These are phyloP conservation scores for Thereva nobilitata DNA, from an alignment of 2,888 invertebrate genomes.

Conservation along the genomic window DNA sequence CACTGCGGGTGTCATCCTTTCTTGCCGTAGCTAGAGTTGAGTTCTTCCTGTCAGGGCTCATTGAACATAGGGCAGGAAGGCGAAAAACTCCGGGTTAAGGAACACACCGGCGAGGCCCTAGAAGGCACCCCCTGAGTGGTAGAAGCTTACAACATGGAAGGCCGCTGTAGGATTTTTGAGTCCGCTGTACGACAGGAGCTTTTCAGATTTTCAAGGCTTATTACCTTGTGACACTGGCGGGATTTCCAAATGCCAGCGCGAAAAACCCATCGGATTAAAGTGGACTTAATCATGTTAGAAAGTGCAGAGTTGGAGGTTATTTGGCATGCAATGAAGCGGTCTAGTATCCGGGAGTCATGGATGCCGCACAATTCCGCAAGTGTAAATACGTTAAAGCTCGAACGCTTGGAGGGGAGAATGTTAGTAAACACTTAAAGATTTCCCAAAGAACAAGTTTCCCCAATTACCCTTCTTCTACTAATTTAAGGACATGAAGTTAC, in stretches of 20 bases:
- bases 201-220: conserved; percentile 29
- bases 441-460: no score
- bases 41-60: conserved; percentile 32
- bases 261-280: conserved; percentile 29
- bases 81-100: neutral
- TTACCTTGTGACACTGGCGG: conserved; percentile 28
- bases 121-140: conserved; percentile 5
- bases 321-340: conserved; percentile 31
- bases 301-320: conserved; percentile 18
- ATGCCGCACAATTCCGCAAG: neutral
- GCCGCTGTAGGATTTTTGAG: neutral
- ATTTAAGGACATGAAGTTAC: no score
- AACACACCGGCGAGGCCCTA: neutral
- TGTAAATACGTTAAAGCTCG: conserved; percentile 8
- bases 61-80: conserved; percentile 27
- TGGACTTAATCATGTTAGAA: conserved; percentile 33
- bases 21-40: conserved; percentile 15
- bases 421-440: no score
- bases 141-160: conserved; percentile 22
- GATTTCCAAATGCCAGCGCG: conserved; percentile 29
- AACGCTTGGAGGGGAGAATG: no score
- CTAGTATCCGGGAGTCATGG: neutral
- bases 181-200: conserved; percentile 13
- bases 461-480: no score
- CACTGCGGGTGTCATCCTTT: conserved; percentile 17